These are phyloP conservation scores for Zosterops lateralis DNA, from an alignment of 2,113 vertebrate genomes.

Conservation along the genomic window DNA sequence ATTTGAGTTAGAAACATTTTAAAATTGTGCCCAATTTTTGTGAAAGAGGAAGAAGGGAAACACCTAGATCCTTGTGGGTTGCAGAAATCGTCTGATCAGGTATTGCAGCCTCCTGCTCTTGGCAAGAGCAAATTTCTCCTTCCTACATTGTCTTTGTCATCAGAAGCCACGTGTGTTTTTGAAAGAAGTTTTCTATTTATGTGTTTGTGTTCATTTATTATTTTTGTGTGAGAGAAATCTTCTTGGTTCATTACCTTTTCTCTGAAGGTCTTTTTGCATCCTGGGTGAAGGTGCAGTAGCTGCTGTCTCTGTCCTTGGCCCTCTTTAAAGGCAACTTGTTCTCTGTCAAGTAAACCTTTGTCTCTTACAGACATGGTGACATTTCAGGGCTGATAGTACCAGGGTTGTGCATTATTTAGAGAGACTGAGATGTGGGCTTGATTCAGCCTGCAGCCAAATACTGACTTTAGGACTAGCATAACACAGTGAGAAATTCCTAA, in stretches of 20 bases:
- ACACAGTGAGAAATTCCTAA: neutral
- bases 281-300: accelerated
- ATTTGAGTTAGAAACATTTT: neutral
- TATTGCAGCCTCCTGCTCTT: neutral
- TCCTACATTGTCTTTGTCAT: neutral
- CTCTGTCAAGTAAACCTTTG: neutral
- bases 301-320: neutral
- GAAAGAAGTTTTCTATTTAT: neutral
- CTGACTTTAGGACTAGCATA: neutral
- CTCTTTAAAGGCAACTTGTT: neutral
- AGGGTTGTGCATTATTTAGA: neutral
- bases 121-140: neutral
- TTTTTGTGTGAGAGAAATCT: neutral
- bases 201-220: neutral
- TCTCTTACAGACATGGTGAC: neutral
- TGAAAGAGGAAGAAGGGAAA: neutral
- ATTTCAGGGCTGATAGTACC: neutral
- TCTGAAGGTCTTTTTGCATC: neutral
- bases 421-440: neutral
- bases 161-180: neutral
- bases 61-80: neutral
- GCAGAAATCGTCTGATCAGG: neutral
- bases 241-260: neutral
- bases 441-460: neutral
- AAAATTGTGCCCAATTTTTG: neutral